Evolutionary conservation across 2,113 vertebrate species (phyloP).

Genomic region (Capreolus pygargus): DNA sequence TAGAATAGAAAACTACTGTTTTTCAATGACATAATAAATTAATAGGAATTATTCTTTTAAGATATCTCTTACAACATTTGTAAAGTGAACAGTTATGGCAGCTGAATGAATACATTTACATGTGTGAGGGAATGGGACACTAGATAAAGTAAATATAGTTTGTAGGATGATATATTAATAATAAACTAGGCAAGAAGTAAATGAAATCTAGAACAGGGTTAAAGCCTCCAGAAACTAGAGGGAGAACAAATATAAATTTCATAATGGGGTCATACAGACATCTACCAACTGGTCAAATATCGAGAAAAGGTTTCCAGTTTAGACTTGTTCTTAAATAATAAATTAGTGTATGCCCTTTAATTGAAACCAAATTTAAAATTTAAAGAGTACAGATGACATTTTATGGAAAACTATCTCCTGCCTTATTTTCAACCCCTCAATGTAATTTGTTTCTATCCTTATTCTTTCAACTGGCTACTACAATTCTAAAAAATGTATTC

Average conservation of each 20-base stretch:
- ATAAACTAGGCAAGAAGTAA: not conserved
- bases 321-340: not conserved
- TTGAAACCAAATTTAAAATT: slow-evolving; percentile 36
- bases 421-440: not conserved
- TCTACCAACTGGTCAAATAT: not conserved
- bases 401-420: not conserved
- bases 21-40: slow-evolving; percentile 13
- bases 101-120: not conserved
- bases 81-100: not conserved
- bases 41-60: not conserved
- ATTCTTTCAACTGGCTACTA: not conserved
- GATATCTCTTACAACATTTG: not conserved
- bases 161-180: not conserved
- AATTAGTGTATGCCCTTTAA: not conserved
- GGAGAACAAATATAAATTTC: not conserved
- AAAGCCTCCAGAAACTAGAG: not conserved
- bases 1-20: not conserved
- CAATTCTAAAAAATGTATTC: not conserved
- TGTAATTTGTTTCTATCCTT: slow-evolving; percentile 10
- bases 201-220: not conserved
- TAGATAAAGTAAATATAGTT: not conserved
- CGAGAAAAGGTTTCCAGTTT: not conserved
- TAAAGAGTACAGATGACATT: not conserved
- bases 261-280: not conserved
- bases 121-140: not conserved